Evolutionary conservation across 2,797 vertebrate genomes (phyloP), one percentile per base, ranked within the genome.

Genomic region (Lacerta viridis): DNA sequence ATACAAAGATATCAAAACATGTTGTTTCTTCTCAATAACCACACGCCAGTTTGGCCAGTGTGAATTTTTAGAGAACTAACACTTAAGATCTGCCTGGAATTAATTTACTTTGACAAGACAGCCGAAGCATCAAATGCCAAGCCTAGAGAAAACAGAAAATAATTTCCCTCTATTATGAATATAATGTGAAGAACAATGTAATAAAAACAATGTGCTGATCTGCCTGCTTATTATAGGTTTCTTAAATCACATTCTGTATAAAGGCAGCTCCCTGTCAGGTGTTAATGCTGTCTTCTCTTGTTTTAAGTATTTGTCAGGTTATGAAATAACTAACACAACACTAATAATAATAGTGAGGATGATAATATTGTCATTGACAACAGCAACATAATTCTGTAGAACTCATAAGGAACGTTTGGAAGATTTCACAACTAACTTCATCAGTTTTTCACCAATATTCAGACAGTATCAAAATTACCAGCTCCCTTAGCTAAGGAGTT

Each of bases 1-100:
- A 74, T 66, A 27, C 55, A 92, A 86, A 27, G 25, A 59, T 69
- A 41, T 33, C 13, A 66, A 77, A 50, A 36, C 3, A 50, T n/a
- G 27, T 7, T 61, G 46, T 61, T 74, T 69, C 84, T 77, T 3
- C n/a, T 55, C 64, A 88, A 43, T 50, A 66, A 46, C 80, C 23
- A 50, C 23, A 43, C 77, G 36, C 11, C 33, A 50, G 46, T 92
- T 96, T 83, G 66, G 86, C 75, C 90, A 41, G 5, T 43, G 25
- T 74, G 25, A 83, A 87, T 82, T 25, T 61, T 1, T 36, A 82
- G 69, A 46, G 85, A 3, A 83, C 5, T 13, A 7, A 7, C 11
- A 43, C 68, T 66, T 85, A 90, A 93, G 72, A 23, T 68, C 5
- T 18, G 80, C 46, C 88, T 79, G 27, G 18, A 80, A 20, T 69